phyloP scores from a whole-genome alignment of 2,797 vertebrate genomes.

The Neostethus bicornis region DNA sequence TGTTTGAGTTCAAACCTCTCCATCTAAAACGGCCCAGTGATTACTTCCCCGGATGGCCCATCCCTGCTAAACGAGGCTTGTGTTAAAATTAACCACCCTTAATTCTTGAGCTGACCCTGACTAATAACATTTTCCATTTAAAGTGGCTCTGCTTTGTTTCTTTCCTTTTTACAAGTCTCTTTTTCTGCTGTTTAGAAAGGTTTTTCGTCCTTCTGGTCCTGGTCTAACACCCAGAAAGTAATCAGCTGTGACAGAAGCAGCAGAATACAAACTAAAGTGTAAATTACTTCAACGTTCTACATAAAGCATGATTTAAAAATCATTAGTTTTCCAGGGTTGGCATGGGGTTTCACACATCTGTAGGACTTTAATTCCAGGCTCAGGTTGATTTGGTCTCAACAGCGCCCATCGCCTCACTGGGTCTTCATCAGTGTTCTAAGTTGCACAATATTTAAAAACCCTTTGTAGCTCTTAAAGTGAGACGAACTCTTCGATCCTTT shows the following conservation, averaged over 20 bases:
- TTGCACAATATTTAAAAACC: too few relatives aligned
- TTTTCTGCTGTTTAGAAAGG: conserved; percentile 8
- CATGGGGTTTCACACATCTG: not conserved
- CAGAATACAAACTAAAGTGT: conserved; percentile 13
- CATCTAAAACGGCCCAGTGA: conserved; percentile 29
- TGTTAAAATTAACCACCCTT: conserved; percentile 24
- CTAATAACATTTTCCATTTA: conserved; percentile 5
- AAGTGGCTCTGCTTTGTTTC: conserved; percentile 5
- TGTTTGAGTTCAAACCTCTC: conserved; percentile 33
- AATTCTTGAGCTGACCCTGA: conserved; percentile 12
- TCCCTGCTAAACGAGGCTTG: conserved; percentile 15
- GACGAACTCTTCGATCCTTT: too few relatives aligned
- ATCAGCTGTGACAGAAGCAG: conserved; percentile 28
- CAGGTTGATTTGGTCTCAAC: too few relatives aligned
- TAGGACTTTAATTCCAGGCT: too few relatives aligned
- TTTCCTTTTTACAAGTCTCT: not conserved
- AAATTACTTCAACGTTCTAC: not conserved
- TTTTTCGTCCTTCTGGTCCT: conserved; percentile 17
- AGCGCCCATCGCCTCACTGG: too few relatives aligned
- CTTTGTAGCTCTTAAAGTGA: too few relatives aligned
- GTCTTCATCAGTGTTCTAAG: too few relatives aligned
- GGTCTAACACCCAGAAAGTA: conserved; percentile 10
- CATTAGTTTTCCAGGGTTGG: conserved; percentile 20
- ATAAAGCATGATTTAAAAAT: conserved; percentile 14
- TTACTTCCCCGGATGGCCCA: conserved; percentile 26